phyloP scores from a whole-genome alignment of 2,888 invertebrate species.

The Eurois occulta region DNA sequence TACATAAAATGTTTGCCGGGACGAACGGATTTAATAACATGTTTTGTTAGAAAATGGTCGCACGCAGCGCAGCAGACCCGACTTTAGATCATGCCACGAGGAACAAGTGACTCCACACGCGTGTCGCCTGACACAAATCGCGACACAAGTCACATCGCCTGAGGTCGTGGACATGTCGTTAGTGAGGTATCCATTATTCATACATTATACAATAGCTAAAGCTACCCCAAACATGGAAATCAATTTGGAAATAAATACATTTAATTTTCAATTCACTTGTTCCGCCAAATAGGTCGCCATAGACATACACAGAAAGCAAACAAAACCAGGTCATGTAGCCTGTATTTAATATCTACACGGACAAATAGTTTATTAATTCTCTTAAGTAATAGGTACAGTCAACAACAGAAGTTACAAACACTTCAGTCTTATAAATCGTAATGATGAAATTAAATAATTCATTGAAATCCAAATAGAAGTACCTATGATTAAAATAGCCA shows the following conservation, averaged over 20 bases:
- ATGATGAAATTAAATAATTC: background rate
- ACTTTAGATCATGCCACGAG: background rate
- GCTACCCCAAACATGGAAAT: constrained; percentile 9
- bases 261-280: background rate
- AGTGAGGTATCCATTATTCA: background rate
- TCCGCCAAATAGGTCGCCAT: constrained; percentile 1
- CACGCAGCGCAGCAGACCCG: background rate
- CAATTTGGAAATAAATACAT: constrained; percentile 19
- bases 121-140: background rate
- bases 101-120: background rate
- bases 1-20: background rate
- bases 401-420: background rate
- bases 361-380: background rate
- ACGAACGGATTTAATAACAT: background rate
- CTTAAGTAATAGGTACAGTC: background rate
- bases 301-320: background rate
- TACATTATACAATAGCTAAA: background rate
- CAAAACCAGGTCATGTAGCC: background rate
- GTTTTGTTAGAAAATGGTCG: background rate
- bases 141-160: background rate
- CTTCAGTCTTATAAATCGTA: background rate
- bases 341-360: background rate
- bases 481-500: background rate
- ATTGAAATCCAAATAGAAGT: background rate
- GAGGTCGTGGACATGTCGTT: background rate